These are phyloP conservation scores for Melanotaenia pygmaea DNA, from an alignment of 2,797 vertebrate genomes.

Conservation along the genomic window DNA sequence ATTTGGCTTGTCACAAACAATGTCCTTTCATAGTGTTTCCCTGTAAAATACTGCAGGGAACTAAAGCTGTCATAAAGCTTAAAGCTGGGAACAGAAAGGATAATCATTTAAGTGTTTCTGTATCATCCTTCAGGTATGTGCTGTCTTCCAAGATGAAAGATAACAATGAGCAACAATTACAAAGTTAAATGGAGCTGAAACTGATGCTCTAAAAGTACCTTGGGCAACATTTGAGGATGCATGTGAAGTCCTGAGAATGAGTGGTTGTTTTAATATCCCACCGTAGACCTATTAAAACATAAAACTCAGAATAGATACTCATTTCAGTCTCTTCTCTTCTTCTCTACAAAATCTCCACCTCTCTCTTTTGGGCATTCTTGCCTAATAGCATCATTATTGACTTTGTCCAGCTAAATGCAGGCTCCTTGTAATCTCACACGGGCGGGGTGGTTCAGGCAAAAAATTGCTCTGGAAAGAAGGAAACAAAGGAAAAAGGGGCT, in stretches of 20 bases:
- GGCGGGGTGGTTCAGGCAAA: constrained; percentile 64
- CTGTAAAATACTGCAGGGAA: neutral
- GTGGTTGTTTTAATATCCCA: constrained; percentile 72
- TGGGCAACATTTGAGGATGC: constrained; percentile 50
- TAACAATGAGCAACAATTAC: constrained; percentile 48
- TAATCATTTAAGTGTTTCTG: neutral
- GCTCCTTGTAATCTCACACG: constrained; percentile 82
- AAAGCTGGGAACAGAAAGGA: constrained; percentile 13
- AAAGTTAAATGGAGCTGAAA: constrained; percentile 51
- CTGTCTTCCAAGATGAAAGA: constrained; percentile 54
- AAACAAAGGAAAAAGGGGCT: constrained; percentile 58
- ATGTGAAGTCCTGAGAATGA: constrained; percentile 65
- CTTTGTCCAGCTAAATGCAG: constrained; percentile 75
- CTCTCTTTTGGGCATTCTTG: constrained; percentile 81
- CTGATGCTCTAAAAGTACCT: constrained; percentile 43
- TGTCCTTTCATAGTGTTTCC: constrained; percentile 3
- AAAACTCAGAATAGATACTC: constrained; percentile 59
- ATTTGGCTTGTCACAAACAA: neutral
- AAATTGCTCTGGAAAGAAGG: constrained; percentile 51
- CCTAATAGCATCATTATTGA: constrained; percentile 86
- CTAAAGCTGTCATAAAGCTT: constrained; percentile 2
- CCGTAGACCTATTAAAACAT: constrained; percentile 61
- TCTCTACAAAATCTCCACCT: constrained; percentile 60
- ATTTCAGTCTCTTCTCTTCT: constrained; percentile 61
- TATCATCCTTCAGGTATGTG: constrained; percentile 50